Evolutionary conservation across 37 sponge, comb jelly and placozoan species (phyloP), one percentile per base, ranked within the genome.

Genomic region (Cliona cf. orientalis): DNA sequence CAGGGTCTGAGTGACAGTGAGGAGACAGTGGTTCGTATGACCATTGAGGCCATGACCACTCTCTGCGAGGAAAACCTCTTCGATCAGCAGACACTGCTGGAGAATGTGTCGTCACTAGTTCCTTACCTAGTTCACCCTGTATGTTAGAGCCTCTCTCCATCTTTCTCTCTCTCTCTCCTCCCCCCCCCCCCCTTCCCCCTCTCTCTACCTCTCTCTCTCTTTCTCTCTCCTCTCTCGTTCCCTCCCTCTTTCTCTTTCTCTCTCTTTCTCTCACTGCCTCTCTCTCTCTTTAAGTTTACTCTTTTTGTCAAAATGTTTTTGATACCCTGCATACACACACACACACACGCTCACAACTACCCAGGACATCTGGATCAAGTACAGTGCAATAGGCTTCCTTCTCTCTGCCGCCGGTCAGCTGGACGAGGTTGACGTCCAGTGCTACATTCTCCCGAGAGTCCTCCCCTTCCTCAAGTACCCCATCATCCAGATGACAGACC

Each of bases 101-200:
- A 88, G 56, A 45, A 87, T 23, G 76, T 93, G 19, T 29, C 76
- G 4, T 70, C 80, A 14, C 73, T 87, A 0, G 63, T 80, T 46
- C 98, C 98, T 26, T 89, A 93, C 58, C 89, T 98, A 23, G 56
- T 88, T 36, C 94, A 98, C 59, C 98, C 98, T 9, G 95, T 94
- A 35, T 87, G 77, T 42, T 19, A 26, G 31, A 5, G 19, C 5
- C 28, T 31, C 11, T 11, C 55, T 61, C 31, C 5, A 19, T 61
- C 31, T 31, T 5, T 32, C 62, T 23, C 31, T 5, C 12, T 21
- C 19, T 53, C 56, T 53, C 19, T 21, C 56, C 56, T 21, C 56
- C 12, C 19, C 56, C 56, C 19, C 56, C 56, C 56, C 56, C 56
- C 19, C 56, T 19, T 53, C 56, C 56, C 56, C 19, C 56, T 61